Percentiles rank a stretch among this genome's conserved stretches.
Conservation (phyloP, 23 tunicate genomes). For the Halocynthia aurantium region DNA sequence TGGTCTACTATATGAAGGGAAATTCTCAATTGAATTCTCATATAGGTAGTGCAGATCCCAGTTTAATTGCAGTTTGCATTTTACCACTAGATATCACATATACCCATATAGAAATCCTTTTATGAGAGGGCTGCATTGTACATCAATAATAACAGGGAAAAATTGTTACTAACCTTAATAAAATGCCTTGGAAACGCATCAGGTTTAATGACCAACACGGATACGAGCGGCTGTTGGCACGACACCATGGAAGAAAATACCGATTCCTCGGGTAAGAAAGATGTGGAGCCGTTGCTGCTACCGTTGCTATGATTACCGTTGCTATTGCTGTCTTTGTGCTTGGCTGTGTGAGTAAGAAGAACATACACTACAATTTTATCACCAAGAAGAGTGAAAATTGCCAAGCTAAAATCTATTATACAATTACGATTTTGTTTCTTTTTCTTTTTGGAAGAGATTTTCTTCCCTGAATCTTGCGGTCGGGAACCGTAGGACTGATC, state of each 20-base stretch:
- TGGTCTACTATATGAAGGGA: too few relatives aligned
- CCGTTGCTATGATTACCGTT: slow-evolving; percentile 7
- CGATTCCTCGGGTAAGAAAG: slow-evolving; percentile 22
- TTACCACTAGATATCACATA: neutral
- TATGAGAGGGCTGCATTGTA: too few relatives aligned
- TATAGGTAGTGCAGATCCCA: too few relatives aligned
- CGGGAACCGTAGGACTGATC: neutral
- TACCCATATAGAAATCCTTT: too few relatives aligned
- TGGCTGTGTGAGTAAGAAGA: neutral
- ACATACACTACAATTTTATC: too few relatives aligned
- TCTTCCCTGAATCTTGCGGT: neutral
- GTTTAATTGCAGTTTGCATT: too few relatives aligned
- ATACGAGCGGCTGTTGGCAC: slow-evolving; percentile 46
- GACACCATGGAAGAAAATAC: slow-evolving; percentile 31
- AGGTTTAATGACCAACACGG: slow-evolving; percentile 58
- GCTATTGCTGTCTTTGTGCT: slow-evolving; percentile 6
- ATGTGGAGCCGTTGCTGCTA: neutral
- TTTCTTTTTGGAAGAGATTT: neutral
- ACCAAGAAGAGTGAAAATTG: too few relatives aligned
- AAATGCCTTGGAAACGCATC: slow-evolving; percentile 83
- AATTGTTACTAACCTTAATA: slow-evolving; percentile 36
- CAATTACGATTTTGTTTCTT: neutral
- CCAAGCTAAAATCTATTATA: too few relatives aligned
- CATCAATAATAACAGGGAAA: neutral
- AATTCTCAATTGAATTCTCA: too few relatives aligned